Base-by-base conservation (phyloP, 2,113 vertebrate species). In the Budorcas taxicolor region DNA sequence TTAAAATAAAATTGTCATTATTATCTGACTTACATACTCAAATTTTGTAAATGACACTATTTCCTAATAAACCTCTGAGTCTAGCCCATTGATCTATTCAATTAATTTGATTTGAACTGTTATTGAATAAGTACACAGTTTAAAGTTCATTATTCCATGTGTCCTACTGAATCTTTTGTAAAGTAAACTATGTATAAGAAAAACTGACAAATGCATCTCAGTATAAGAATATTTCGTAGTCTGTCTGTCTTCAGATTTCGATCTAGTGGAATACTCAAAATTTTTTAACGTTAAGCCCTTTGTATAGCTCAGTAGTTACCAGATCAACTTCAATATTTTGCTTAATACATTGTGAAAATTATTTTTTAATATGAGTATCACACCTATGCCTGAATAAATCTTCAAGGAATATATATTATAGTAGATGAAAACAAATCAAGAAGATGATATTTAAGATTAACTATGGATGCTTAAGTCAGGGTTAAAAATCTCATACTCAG, bases 1-100 rank as follows among this genome's bases (percentile, higher is more conserved):
- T 83, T 45, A 45, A 45, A 45, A 45, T 90, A 84, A 74, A 96
- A 97, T 96, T 27, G 58, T 16, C 87, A 40, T 80, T 92, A 92
- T 53, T 82, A 91, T 95, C 87, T 91, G 71, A 91, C 53, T 92
- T 92, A 82, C 31, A 53, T 53, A 50, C 76, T 9, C 5, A 71
- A 27, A 91, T 82, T 95, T 87, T 89, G 7, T 87, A 94, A 96
- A 87, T 17, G 0, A 95, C 67, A 86, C 1, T 58, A 55, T 94
- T 96, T 91, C 25, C 88, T 88, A 14, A 33, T 82, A 40, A 10
- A 11, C 16, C 57, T 16, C 31, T 91, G 36, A 97, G 1, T 60
- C 82, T 52, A 80, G 10, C 33, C 15, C 43, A 87, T 58, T 16
- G 84, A 82, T 82, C 12, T 40, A 67, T 64, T 97, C 36, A 91